These are phyloP conservation scores for Callocephalon fimbriatum DNA, from an alignment of 2,113 vertebrate genomes.

Conservation along the genomic window DNA sequence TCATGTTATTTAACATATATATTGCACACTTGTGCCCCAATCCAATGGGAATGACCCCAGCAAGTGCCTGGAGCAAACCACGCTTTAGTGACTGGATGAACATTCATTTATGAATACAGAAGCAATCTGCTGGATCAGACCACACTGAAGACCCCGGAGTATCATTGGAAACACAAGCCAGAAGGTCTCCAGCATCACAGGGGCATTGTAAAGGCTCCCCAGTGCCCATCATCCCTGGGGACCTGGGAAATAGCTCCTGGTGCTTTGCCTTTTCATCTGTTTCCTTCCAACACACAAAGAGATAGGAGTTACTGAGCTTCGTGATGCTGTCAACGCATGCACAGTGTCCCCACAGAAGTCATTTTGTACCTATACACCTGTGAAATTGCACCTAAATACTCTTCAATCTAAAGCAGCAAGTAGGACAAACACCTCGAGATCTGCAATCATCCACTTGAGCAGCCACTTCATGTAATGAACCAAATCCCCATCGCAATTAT, in stretches of 20 bases:
- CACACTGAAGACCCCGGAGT: neutral
- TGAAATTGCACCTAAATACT: neutral
- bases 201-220: neutral
- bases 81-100: neutral
- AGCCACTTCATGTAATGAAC: neutral
- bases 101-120: neutral
- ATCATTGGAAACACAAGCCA: neutral
- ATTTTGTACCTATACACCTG: neutral
- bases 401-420: neutral
- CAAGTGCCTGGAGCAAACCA: neutral
- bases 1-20: neutral
- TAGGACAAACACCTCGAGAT: constrained; percentile 12
- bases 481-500: constrained; percentile 2
- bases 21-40: neutral
- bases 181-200: neutral
- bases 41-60: neutral
- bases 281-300: neutral
- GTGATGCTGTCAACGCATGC: neutral
- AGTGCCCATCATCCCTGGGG: fast-evolving
- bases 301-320: neutral
- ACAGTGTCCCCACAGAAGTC: neutral
- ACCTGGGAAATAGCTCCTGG: fast-evolving
- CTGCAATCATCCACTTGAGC: constrained; percentile 1
- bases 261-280: fast-evolving
- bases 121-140: neutral